Conservation (phyloP, 92 coral and sea anemone species). For the Zoanthus sansibaricus region DNA sequence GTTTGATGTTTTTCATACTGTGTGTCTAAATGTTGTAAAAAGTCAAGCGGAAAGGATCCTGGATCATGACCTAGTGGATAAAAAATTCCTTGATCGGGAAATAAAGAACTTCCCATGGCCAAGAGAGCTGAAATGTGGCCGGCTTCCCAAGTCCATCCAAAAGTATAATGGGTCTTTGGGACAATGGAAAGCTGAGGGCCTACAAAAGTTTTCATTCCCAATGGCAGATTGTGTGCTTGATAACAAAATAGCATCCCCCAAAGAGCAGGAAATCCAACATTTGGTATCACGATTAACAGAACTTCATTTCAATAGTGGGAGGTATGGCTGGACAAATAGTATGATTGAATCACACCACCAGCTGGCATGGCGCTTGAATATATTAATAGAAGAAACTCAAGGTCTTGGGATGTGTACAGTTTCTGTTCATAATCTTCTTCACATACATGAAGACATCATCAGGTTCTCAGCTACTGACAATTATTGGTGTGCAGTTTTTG, state of each 20-base stretch:
- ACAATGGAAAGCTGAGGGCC: conserved; percentile 68
- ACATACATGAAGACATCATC: conserved; percentile 73
- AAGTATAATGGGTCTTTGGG: conserved; percentile 56
- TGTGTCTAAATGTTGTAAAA: conserved; percentile 24
- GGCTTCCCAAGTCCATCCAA: conserved; percentile 52
- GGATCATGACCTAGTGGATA: conserved; percentile 62
- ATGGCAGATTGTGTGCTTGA: conserved; percentile 66
- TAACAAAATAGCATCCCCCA: background rate
- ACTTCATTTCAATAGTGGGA: conserved; percentile 49
- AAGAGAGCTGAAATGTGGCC: conserved; percentile 55
- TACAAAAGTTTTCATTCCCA: conserved; percentile 67
- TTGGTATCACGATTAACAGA: conserved; percentile 53
- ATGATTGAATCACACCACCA: conserved; percentile 65
- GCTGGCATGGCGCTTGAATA: conserved; percentile 71
- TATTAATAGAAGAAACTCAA: conserved; percentile 74
- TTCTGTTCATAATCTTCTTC: conserved; percentile 76
- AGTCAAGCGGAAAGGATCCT: conserved; percentile 64
- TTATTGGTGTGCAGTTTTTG: conserved; percentile 83
- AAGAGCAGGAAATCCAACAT: conserved; percentile 29
- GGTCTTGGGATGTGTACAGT: conserved; percentile 80
- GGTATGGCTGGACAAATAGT: conserved; percentile 76
- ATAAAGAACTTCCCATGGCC: conserved; percentile 67
- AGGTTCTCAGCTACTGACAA: conserved; percentile 76
- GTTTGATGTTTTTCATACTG: conserved; percentile 66
- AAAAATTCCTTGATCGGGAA: conserved; percentile 58